Conservation (phyloP, 2,797 vertebrate species). For the Poeciliopsis presidionis region DNA sequence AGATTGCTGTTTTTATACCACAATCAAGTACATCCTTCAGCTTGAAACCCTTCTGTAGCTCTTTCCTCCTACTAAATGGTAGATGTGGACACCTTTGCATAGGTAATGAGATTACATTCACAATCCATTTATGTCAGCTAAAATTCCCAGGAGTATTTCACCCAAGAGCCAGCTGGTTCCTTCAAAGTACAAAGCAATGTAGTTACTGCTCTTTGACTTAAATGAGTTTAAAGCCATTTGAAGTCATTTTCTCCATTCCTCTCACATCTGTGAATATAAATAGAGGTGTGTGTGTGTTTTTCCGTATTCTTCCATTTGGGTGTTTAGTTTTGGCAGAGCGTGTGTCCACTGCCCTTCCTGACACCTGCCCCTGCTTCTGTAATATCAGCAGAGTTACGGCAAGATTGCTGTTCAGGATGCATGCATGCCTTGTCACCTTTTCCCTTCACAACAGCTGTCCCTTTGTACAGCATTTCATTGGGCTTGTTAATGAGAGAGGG, state of each 20-base stretch:
- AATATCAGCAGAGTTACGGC: conserved; percentile 28
- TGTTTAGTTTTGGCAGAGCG: conserved; percentile 15
- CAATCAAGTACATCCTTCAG: neutral
- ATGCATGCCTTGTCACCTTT: conserved; percentile 46
- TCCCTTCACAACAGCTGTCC: conserved; percentile 51
- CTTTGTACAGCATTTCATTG: conserved; percentile 66
- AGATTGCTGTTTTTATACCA: conserved; percentile 17
- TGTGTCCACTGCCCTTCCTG: conserved; percentile 25
- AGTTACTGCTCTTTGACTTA: conserved; percentile 20
- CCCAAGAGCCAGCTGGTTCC: conserved; percentile 23
- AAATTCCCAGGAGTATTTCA: conserved; percentile 27
- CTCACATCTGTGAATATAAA: conserved; percentile 4
- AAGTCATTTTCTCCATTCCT: neutral
- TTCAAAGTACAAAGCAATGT: conserved; percentile 22
- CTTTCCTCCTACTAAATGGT: conserved; percentile 10
- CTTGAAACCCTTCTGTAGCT: neutral
- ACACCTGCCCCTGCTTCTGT: conserved; percentile 26
- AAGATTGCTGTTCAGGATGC: conserved; percentile 28
- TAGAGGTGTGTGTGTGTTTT: conserved; percentile 21
- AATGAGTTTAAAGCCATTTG: neutral
- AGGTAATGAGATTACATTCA: conserved; percentile 39
- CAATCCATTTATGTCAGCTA: conserved; percentile 14
- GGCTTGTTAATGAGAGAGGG: conserved; percentile 55
- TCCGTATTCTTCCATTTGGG: neutral
- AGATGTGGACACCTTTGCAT: neutral